A percentile compares a stretch with the other conserved stretches of the same genome.
Conservation (phyloP, 2,888 invertebrate genomes). For the Agapostemon virescens region DNA sequence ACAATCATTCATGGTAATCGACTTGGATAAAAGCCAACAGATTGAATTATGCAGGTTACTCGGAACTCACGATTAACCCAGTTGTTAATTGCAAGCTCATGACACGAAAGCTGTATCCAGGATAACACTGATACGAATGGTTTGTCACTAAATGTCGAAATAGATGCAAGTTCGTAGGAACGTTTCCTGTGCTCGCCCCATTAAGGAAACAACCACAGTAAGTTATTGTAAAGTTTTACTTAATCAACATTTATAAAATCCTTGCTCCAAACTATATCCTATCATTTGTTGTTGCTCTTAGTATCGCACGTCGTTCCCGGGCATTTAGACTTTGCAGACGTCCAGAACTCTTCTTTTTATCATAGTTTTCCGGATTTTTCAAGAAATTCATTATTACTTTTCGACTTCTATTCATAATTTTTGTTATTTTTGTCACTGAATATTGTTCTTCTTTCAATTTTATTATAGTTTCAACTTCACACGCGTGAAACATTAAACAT, state of each 20-base stretch:
- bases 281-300: no score
- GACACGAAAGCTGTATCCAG: not conserved
- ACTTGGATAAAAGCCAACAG: constrained; percentile 43
- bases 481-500: no score
- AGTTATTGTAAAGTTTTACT: not conserved
- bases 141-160: not conserved
- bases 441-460: no score
- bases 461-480: no score
- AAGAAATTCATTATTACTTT: no score
- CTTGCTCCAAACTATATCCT: no score
- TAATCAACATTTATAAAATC: not conserved
- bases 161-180: not conserved
- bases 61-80: constrained; percentile 31
- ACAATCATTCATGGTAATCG: constrained; percentile 31
- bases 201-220: not conserved
- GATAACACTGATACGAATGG: not conserved
- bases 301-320: no score
- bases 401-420: no score
- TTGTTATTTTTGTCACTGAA: no score
- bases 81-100: constrained; percentile 33
- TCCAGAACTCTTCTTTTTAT: no score
- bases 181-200: not conserved
- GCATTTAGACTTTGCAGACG: no score
- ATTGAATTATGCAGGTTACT: constrained; percentile 29
- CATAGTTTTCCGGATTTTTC: no score